Evolutionary conservation across 2,113 vertebrate genomes (phyloP), one percentile per base, ranked within the genome.

Genomic region (Crotalus viridis): DNA sequence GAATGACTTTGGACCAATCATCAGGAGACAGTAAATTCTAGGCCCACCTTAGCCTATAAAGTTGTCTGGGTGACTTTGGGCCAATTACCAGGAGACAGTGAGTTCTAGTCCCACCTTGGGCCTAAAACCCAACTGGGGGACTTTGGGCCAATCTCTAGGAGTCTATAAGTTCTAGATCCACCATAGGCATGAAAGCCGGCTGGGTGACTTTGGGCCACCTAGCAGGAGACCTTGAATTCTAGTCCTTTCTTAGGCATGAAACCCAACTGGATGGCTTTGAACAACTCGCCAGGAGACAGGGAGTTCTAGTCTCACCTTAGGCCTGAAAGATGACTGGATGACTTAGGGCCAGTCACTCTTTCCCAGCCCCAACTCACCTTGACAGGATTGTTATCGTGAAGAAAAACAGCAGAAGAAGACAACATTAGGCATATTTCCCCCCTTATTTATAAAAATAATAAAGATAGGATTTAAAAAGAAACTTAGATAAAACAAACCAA

Each of bases 101-200:
- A 26, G 24, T 61, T 61, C 8, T 61, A 61, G 59, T 61, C 57
- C 2, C 9, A 9, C 0, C 10, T 61, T 61, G 3, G 57, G 48
- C 8, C 48, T 51, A 51, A 64, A 64, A n/a, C 4, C 3, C 5
- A 64, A 10, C 61, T 64, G 61, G n/a, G 13, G 28, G 10, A n/a
- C 26, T 64, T 64, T 64, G 26, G 61, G 26, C 61, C 1, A 0
- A 64, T 5, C 26, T 13, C 26, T 28, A 64, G 5, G 26, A n/a
- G 4, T n/a, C 28, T 4, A 4, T 10, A 5, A 64, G 10, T 64
- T 64, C 10, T n/a, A 61, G 24, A 4, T 10, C 10, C 26, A 28
- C 24, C 10, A 1, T 61, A 54, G 52, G 10, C 52, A 12, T 12
- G 56, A 57, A 57, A 57, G 6, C 21, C 6, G 0, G 0, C 6